Conservation (phyloP, 2,113 vertebrate genomes). For the Melanotaenia duboulayi region DNA sequence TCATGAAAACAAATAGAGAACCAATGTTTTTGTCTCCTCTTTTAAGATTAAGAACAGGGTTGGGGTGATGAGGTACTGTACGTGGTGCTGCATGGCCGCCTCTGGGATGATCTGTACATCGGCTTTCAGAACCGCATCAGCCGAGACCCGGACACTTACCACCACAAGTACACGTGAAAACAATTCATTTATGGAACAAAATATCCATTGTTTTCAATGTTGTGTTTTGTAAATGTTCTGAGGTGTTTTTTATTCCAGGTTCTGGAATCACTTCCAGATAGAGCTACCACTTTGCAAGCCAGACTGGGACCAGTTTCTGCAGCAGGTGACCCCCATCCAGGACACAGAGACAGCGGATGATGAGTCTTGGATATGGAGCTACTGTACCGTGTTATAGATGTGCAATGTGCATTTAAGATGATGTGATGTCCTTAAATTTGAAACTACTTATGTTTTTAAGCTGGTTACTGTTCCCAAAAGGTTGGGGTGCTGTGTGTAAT, state of each 20-base stretch:
- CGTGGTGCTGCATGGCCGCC: conserved; percentile 79
- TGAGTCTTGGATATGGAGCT: background rate
- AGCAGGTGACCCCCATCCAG: conserved; percentile 8
- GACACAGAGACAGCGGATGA: background rate
- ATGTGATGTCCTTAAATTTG: no score
- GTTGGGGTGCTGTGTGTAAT: no score
- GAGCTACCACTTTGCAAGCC: conserved; percentile 62
- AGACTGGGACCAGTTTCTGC: conserved; percentile 69
- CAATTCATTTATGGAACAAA: background rate
- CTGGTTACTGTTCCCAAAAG: no score
- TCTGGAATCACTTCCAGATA: conserved; percentile 80
- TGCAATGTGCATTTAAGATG: background rate
- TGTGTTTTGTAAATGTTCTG: background rate
- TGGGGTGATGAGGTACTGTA: conserved; percentile 82
- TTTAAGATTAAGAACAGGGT: conserved; percentile 80
- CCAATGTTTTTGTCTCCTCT: background rate
- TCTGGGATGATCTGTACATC: conserved; percentile 88
- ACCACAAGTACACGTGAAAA: conserved; percentile 79
- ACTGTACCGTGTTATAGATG: background rate
- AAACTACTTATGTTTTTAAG: no score
- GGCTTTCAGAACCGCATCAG: conserved; percentile 86
- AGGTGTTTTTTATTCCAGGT: conserved; percentile 53
- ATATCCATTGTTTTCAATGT: background rate
- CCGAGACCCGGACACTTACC: conserved; percentile 84
- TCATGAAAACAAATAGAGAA: background rate